Evolutionary conservation across 2,888 invertebrate species (phyloP), one percentile per base, ranked within the genome.

Genomic region (Encarsia formosa): DNA sequence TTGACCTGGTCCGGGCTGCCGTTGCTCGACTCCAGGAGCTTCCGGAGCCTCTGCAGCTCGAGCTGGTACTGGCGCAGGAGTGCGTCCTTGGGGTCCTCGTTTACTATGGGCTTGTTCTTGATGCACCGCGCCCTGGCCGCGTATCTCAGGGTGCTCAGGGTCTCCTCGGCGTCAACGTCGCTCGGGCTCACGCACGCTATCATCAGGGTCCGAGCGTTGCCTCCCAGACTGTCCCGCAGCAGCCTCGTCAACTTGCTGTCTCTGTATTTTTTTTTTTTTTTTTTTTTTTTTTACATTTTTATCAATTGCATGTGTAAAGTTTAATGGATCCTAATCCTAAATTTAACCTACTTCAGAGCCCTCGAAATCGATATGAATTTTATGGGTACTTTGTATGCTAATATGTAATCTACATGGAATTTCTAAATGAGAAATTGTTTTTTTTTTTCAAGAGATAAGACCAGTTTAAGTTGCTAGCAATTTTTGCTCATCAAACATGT

Each of bases 51-150:
- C 41, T 85, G 77, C 45, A 94, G 88, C 74, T 94, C 92, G 60
- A 88, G 81, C 69, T 92, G 91, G 67, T 91, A 93, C 66, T 92
- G 84, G 9, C 89, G 74, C 9, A 94, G 74, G 65, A 91, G 80
- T 0, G 93, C 88, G 67, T 94, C 93, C 71, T 93, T 92, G 0
- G 92, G 92, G 70, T 94, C 92, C 72, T 93, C 90, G 71, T 92
- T 92, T 19, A 92, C 85, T 66, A 81, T 82, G 0, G 91, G 91
- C 63, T 86, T 84, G 70, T 92, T 92, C 66, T 87, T 84, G 57
- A 92, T 92, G 68, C 89, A 90, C 72, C 92, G 88, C 5, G 91
- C 91, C 51, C 90, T 76, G 63, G 89, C 88, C 0, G 91, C 91
- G 71, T 91, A 92, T 39, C 90, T 76, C 16, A 91, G 73, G 0